These are phyloP conservation scores for Sebastes wilsoni DNA, from an alignment of 2,797 vertebrate genomes.

Conservation along the genomic window DNA sequence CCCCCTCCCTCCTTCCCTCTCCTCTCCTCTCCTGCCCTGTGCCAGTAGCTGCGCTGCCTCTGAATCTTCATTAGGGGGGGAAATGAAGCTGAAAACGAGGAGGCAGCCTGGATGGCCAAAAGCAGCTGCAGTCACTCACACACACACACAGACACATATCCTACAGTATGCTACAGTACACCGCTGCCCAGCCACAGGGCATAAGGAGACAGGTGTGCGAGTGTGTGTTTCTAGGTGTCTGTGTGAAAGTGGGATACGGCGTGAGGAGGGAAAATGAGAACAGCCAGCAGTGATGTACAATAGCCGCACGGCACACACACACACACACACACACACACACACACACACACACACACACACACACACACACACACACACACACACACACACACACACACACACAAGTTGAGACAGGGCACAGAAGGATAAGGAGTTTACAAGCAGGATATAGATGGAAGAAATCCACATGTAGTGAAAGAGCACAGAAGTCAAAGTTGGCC, in stretches of 20 bases:
- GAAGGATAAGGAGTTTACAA: slow-evolving; percentile 29
- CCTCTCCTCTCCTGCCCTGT: slow-evolving; percentile 46
- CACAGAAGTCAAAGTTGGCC: slow-evolving; percentile 39
- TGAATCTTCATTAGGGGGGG: slow-evolving; percentile 86
- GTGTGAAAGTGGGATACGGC: slow-evolving; percentile 9
- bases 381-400: neutral
- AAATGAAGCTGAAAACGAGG: slow-evolving; percentile 87
- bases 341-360: accelerated
- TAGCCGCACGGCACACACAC: slow-evolving; percentile 7
- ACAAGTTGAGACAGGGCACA: slow-evolving; percentile 6
- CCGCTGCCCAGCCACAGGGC: slow-evolving; percentile 53
- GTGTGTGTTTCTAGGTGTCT: slow-evolving; percentile 32
- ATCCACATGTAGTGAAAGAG: slow-evolving; percentile 22
- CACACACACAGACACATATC: slow-evolving; percentile 32
- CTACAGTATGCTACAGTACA: slow-evolving; percentile 51
- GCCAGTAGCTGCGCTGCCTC: slow-evolving; percentile 74
- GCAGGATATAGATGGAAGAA: slow-evolving; percentile 30
- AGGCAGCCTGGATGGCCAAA: slow-evolving; percentile 81
- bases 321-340: neutral
- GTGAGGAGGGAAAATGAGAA: slow-evolving; percentile 16
- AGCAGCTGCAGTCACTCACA: slow-evolving; percentile 82
- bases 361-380: accelerated
- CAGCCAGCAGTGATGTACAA: slow-evolving; percentile 22
- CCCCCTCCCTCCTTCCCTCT: neutral
- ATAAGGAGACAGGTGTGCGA: slow-evolving; percentile 55